Evolutionary conservation across 2,113 vertebrate genomes (phyloP).

Genomic region (Sander vitreus): DNA sequence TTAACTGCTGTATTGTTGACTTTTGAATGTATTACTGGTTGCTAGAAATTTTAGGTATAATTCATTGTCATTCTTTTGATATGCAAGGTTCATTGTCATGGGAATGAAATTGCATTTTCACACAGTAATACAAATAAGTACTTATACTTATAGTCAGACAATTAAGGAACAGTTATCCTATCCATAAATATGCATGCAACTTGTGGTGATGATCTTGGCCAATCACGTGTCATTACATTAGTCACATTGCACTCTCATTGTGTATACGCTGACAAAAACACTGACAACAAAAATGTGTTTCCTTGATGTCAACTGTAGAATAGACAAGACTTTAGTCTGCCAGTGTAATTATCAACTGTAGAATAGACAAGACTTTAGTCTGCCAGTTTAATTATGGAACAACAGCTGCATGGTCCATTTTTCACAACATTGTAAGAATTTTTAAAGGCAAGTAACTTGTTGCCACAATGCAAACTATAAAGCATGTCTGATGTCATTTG

Average conservation of each 20-base stretch:
- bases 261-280: no score
- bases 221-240: constrained; percentile 18
- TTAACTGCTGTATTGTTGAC: not conserved
- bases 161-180: not conserved
- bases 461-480: constrained; percentile 10
- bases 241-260: not conserved
- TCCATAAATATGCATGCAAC: not conserved
- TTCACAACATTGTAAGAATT: not conserved
- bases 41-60: not conserved
- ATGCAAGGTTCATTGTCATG: not conserved
- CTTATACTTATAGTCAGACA: not conserved
- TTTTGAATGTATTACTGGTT: not conserved
- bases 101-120: not conserved
- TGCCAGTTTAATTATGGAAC: not conserved
- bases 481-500: constrained; percentile 14
- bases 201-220: constrained; percentile 18
- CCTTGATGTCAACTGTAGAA: no score
- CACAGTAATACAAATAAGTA: not conserved
- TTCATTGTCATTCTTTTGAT: not conserved
- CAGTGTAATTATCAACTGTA: not conserved
- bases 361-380: not conserved
- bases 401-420: not conserved
- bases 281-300: no score
- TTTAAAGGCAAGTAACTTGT: constrained; percentile 21
- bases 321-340: not conserved